Conservation (phyloP, 1,140 invertebrate genomes). For the Heliothis virescens region DNA sequence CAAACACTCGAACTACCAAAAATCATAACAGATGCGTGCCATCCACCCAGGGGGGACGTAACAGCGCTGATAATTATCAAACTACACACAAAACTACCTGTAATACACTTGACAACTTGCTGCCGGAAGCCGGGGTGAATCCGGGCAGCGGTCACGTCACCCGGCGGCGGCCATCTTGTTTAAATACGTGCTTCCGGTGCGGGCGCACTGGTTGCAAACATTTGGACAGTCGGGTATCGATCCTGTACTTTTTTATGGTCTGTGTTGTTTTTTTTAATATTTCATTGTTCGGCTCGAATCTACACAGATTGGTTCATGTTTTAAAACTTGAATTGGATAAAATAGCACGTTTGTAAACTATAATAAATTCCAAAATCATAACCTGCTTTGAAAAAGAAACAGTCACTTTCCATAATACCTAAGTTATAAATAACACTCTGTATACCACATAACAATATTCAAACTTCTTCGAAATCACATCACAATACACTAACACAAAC, state of each 20-base stretch:
- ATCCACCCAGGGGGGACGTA: constrained; percentile 71
- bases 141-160: constrained; percentile 76
- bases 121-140: constrained; percentile 82
- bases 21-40: constrained; percentile 81
- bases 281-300: not conserved
- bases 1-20: constrained; percentile 44
- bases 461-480: too few relatives aligned
- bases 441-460: too few relatives aligned
- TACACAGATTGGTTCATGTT: too few relatives aligned
- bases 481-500: not conserved
- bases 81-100: constrained; percentile 66
- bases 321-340: too few relatives aligned
- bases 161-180: constrained; percentile 79
- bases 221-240: constrained; percentile 32
- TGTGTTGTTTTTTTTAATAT: not conserved
- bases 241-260: not conserved
- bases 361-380: too few relatives aligned
- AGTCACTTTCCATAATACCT: too few relatives aligned
- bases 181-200: constrained; percentile 80
- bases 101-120: constrained; percentile 80
- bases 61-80: constrained; percentile 79
- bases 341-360: too few relatives aligned
- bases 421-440: too few relatives aligned
- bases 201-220: constrained; percentile 45
- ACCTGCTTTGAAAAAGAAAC: too few relatives aligned